Conservation (phyloP, 2,888 invertebrate genomes). For the Reticulitermes lucifugus region DNA sequence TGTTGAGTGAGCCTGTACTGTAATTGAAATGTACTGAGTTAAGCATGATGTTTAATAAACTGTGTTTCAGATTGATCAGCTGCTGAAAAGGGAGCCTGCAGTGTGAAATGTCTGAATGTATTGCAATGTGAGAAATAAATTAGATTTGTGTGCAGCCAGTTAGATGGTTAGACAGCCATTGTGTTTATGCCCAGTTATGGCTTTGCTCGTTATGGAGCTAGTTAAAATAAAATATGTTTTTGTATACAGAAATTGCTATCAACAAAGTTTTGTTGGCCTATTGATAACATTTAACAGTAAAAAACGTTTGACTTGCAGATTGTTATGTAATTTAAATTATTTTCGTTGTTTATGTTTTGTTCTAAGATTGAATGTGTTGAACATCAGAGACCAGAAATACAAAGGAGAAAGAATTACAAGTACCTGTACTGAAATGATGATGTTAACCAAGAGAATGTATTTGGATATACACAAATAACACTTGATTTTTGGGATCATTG, state of each 20-base stretch:
- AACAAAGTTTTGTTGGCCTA: not conserved
- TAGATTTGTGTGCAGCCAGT: not conserved
- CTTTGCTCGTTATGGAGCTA: not conserved
- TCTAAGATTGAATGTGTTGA: not conserved
- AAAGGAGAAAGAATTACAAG: too few relatives aligned
- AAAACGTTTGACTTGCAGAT: not conserved
- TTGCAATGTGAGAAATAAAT: not conserved
- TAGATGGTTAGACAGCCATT: not conserved
- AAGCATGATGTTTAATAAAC: not conserved
- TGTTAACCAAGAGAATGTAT: not conserved
- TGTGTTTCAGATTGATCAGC: slow-evolving; percentile 76
- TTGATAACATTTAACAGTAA: not conserved
- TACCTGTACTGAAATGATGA: not conserved
- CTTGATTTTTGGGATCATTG: not conserved
- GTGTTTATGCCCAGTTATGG: not conserved
- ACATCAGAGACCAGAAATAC: not conserved
- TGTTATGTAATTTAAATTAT: not conserved
- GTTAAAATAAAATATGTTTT: not conserved
- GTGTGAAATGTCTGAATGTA: slow-evolving; percentile 20
- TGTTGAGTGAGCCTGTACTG: too few relatives aligned
- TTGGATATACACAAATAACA: too few relatives aligned
- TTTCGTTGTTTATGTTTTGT: not conserved
- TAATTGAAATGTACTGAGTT: not conserved
- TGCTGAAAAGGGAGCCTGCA: slow-evolving; percentile 69
- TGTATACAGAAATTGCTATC: not conserved